Evolutionary conservation across 1,140 invertebrate genomes (phyloP), one percentile per base, ranked within the genome.

Genomic region (Ceratosolen fusciceps): DNA sequence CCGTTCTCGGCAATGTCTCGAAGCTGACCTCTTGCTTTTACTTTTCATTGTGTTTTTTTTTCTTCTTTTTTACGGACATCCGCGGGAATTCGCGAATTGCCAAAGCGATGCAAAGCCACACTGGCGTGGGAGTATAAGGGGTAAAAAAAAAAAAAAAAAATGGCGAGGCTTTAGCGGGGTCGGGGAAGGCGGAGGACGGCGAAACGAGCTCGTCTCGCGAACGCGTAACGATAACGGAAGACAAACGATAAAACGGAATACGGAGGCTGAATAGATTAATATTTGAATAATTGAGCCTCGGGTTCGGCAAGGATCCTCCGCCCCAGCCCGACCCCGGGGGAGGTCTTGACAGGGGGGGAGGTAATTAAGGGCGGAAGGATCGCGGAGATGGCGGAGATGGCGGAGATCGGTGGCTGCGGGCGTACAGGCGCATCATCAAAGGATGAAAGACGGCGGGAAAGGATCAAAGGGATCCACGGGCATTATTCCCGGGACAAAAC

Each of bases 401-500:
- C 16, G 26, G 26, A 8, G 31, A 37, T 65, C 31, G 31, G 21
- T 2, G n/a, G 3, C 24, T 26, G 54, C 21, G 24, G 24, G 24
- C 54, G 14, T n/a, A n/a, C n/a, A 4, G 24, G 21, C 24, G 21
- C 29, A 9, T 0, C 31, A 3, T 65, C 60, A 65, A 65, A 65
- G 60, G 31, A 65, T 37, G 29, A n/a, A 52, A 16, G 60, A 37
- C 34, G 7, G 8, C n/a, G 47, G 39, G 47, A 70, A 70, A 7
- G 39, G 67, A 70, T 70, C 67, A 70, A 70, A 70, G 67, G 24
- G 29, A 47, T 70, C 8, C n/a, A 43, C 37, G 21, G 34, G 21
- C 16, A 65, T 65, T 37, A 65, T 65, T 65, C 9, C 19, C 31
- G 14, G n/a, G 31, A 19, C 19, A 16, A n/a, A n/a, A 4, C 60